These are phyloP conservation scores for Anthopleura xanthogrammica DNA, from an alignment of 92 coral and sea anemone genomes.

Conservation along the genomic window DNA sequence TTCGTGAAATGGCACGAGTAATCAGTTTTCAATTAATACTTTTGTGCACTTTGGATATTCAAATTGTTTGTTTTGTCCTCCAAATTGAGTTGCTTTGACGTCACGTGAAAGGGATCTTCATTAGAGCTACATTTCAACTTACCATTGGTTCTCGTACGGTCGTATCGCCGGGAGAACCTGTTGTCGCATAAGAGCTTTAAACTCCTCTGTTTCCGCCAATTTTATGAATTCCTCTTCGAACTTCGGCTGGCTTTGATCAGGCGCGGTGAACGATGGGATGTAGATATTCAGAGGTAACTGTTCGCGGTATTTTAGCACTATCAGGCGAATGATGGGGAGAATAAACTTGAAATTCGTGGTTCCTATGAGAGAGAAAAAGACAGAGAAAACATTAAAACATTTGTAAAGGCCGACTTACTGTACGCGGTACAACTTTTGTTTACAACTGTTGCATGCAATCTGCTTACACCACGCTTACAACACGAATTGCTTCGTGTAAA, in stretches of 20 bases:
- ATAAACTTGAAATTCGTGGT: conserved; percentile 80
- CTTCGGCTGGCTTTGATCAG: conserved; percentile 44
- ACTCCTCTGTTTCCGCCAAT: conserved; percentile 76
- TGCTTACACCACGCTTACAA: too few species aligned
- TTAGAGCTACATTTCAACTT: conserved; percentile 34
- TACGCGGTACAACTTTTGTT: too few species aligned
- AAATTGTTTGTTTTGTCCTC: too few species aligned
- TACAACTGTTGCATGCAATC: too few species aligned
- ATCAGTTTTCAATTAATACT: too few species aligned
- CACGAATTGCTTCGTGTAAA: too few species aligned
- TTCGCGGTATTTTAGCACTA: conserved; percentile 77
- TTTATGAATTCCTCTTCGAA: conserved; percentile 71
- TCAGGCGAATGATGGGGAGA: conserved; percentile 81
- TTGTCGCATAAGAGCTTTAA: conserved; percentile 89
- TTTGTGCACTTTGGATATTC: too few species aligned
- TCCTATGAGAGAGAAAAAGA: conserved; percentile 2
- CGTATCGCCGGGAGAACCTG: conserved; percentile 88
- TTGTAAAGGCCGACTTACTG: too few species aligned
- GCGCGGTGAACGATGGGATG: conserved; percentile 79
- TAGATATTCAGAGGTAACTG: conserved; percentile 87
- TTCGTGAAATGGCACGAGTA: too few species aligned
- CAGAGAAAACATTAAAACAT: too few species aligned
- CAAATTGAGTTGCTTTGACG: too few species aligned
- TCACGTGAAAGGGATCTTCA: too few species aligned
- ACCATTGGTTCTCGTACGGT: conserved; percentile 81